Base-by-base conservation (phyloP, 2,113 vertebrate genomes). In the Paramormyrops kingsleyae region DNA sequence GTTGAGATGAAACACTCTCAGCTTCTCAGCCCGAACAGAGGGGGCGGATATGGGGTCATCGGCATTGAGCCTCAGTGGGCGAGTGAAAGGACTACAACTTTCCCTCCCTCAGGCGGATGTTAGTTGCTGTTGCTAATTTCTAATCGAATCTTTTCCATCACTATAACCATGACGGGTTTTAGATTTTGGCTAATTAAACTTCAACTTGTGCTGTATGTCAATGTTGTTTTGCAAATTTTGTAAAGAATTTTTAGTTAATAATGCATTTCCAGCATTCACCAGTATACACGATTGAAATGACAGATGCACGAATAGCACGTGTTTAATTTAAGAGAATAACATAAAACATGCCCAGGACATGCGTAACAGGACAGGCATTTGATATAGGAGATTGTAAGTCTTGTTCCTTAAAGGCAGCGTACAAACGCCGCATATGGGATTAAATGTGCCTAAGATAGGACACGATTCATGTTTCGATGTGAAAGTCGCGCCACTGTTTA, bases 1-100 rank as follows among this genome's bases (percentile, higher is more conserved):
- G 91, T 93, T 39, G 92, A 95, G 94, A 96, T 94, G 93, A 95
- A 95, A 96, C 95, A 92, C 93, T 92, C 92, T 94, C 42, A 47
- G 80, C 44, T 47, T 83, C 80, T 44, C 93, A 93, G 94, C 94
- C 93, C 88, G 90, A 90, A 95, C 94, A 95, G 90, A 89, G 94
- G 91, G 84, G 94, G 93, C 93, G 90, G 92, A 93, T 93, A 91
- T 90, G 74, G 93, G 95, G 96, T 96, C 95, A 95, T 94, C 91
- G 93, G 94, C 94, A 91, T 77, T 91, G 92, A 93, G 94, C 94
- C 91, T 21, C 47, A 10, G 91, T 92, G 92, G 89, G 84, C 87
- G 91, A 94, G 91, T 5, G 66, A 52, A 77, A 77, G 12, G 92
- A 91, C 87, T 84, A 88, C 90, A 93, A 50, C 44, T 80, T 95